Evolutionary conservation across 2,888 invertebrate species (phyloP).

Genomic region (Drosophila niveifrons): DNA sequence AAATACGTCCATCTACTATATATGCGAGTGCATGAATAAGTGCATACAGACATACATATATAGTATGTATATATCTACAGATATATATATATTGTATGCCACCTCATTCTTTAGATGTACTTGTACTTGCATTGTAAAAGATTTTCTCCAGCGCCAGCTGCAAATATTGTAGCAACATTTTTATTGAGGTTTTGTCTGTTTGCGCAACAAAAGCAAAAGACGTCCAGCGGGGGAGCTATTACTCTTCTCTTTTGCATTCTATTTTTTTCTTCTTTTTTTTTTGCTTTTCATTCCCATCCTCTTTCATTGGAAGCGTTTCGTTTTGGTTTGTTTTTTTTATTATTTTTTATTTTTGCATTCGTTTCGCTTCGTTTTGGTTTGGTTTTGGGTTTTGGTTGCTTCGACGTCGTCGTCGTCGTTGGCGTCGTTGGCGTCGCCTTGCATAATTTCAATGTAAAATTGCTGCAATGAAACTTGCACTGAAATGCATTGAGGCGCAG

Average conservation of each 20-base stretch:
- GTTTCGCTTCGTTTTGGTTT: conserved; percentile 23
- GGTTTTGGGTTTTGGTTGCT: conserved; percentile 26
- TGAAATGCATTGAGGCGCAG: conserved; percentile 71
- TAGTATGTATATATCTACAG: conserved; percentile 11
- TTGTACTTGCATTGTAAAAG: conserved; percentile 65
- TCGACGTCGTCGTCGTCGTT: conserved; percentile 43
- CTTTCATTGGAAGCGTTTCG: background rate
- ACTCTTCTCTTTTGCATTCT: conserved; percentile 48
- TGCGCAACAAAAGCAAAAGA: conserved; percentile 73
- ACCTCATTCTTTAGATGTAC: conserved; percentile 37
- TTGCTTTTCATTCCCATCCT: conserved; percentile 25
- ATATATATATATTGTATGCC: conserved; percentile 20
- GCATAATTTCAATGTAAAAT: conserved; percentile 78
- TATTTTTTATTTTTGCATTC: conserved; percentile 11
- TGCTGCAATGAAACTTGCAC: conserved; percentile 71
- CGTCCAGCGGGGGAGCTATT: conserved; percentile 59
- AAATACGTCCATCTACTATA: conserved; percentile 45
- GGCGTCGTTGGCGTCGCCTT: conserved; percentile 45
- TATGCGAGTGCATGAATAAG: conserved; percentile 39
- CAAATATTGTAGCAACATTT: conserved; percentile 81
- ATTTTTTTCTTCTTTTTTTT: conserved; percentile 1
- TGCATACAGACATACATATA: conserved; percentile 23
- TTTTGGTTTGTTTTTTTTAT: conserved; percentile 19
- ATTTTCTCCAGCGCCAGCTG: conserved; percentile 73
- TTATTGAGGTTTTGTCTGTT: conserved; percentile 82